Percentiles rank a stretch among this genome's conserved stretches.
phyloP scores from a whole-genome alignment of 2,113 vertebrate species.

The Siniperca knerii region DNA sequence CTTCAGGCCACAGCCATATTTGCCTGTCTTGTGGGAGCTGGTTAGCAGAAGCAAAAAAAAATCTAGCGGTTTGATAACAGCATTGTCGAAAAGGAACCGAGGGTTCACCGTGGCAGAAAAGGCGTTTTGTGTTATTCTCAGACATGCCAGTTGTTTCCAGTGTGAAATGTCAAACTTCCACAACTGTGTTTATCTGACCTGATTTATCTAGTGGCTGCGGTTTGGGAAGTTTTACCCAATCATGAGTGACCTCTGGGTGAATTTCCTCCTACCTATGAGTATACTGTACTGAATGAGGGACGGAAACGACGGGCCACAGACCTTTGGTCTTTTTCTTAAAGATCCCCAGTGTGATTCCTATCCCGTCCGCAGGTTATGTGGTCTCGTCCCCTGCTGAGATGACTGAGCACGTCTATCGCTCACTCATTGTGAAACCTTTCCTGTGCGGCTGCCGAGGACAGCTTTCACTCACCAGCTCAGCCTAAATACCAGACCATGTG shows the following conservation, averaged over 20 bases:
- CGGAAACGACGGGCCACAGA: neutral
- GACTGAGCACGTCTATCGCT: conserved; percentile 52
- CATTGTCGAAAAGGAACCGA: conserved; percentile 47
- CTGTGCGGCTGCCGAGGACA: conserved; percentile 49
- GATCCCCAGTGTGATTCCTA: conserved; percentile 42
- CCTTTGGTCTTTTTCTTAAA: conserved; percentile 35
- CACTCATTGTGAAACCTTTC: conserved; percentile 72
- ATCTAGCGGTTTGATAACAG: conserved; percentile 56
- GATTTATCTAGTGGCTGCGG: conserved; percentile 53
- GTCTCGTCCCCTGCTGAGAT: conserved; percentile 49
- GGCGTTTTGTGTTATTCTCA: conserved; percentile 51
- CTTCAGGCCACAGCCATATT: conserved; percentile 64
- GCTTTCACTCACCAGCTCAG: conserved; percentile 69
- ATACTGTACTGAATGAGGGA: conserved; percentile 14
- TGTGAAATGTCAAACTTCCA: conserved; percentile 55
- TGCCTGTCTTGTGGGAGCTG: conserved; percentile 58
- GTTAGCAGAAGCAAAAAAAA: conserved; percentile 36
- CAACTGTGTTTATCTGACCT: conserved; percentile 56
- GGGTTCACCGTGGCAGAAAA: conserved; percentile 1
- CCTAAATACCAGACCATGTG: conserved; percentile 55
- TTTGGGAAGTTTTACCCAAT: conserved; percentile 32
- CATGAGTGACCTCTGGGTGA: conserved; percentile 42
- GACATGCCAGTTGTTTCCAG: conserved; percentile 16
- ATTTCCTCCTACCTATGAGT: conserved; percentile 19
- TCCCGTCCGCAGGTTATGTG: conserved; percentile 45